Evolutionary conservation across 2,888 invertebrate genomes (phyloP), one percentile per base, ranked within the genome.

Genomic region (Graphium colonna): DNA sequence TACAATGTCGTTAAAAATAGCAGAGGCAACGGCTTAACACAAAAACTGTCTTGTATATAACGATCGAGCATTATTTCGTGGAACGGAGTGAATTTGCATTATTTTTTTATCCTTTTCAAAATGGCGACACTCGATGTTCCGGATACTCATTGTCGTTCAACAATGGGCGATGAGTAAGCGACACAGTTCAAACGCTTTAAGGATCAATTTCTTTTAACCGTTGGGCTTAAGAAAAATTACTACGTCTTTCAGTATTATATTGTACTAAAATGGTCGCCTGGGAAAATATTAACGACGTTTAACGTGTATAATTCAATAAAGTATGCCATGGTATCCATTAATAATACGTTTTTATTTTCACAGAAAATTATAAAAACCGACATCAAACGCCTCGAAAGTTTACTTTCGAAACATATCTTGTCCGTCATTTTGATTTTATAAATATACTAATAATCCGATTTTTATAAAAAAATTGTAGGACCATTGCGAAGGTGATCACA

Each of bases 51-150:
- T 82, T 84, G 83, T 75, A 71, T 73, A 72, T 79, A 78, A 82
- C 80, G 82, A 85, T 85, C 80, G 71, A 69, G 65, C 79, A 77
- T 82, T 82, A 81, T 72, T 75, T 71, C 72, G 64, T 62, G 68
- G 60, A 65, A 71, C 63, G 67, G 67, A 79, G 79, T 85, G 84
- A 83, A 82, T 83, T 77, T 82, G 81, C 85, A 83, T 86, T 83
- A 83, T 82, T 83, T 85, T 85, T 21, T 21, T 21, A 21, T 85
- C 80, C 79, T 77, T 79, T 73, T 76, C 68, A 69, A 68, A 61
- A 60, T 65, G 65, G 71, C 76, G 80, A 78, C 81, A 82, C 80
- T 81, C 75, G 80, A 76, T 69, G 74, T 71, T 71, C 67, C 51
- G 64, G 60, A 63, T 63, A 62, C 66, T 71, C 75, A 75, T 82